Percentiles rank a stretch among this genome's conserved stretches.
Evolutionary conservation across 1,140 invertebrate species (phyloP).

Genomic region (Drosophila biarmipes): DNA sequence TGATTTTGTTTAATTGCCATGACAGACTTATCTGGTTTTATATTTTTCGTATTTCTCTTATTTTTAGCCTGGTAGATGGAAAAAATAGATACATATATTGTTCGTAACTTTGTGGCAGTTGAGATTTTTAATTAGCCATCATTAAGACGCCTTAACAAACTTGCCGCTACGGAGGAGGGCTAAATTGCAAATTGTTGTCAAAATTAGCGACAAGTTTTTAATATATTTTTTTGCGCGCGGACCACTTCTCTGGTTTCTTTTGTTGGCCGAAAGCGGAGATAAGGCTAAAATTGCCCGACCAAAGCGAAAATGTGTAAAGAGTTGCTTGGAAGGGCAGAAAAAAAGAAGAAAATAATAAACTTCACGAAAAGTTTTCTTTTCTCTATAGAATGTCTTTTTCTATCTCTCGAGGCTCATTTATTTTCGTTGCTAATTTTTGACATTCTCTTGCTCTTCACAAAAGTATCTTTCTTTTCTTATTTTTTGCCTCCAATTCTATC

Average conservation of each 20-base stretch:
- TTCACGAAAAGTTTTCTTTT: constrained; percentile 33
- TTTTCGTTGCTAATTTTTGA: constrained; percentile 81
- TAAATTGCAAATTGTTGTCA: constrained; percentile 72
- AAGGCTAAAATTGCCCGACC: constrained; percentile 56
- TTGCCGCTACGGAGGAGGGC: constrained; percentile 2
- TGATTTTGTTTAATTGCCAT: constrained; percentile 72
- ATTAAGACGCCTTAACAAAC: constrained; percentile 54
- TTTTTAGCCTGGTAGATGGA: constrained; percentile 47
- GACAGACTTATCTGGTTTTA: constrained; percentile 60
- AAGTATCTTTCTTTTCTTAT: constrained; percentile 13
- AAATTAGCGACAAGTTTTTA: constrained; percentile 73
- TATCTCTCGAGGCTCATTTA: constrained; percentile 60
- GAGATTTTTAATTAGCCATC: constrained; percentile 76
- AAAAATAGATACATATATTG: neutral
- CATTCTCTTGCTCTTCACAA: constrained; percentile 54
- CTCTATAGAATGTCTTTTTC: constrained; percentile 43
- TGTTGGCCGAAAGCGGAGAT: constrained; percentile 51
- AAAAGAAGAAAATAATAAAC: constrained; percentile 34
- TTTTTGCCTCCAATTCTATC: constrained; percentile 7
- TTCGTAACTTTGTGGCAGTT: constrained; percentile 63
- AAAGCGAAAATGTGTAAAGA: constrained; percentile 32
- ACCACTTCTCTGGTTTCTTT: constrained; percentile 35
- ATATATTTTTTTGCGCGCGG: constrained; percentile 33
- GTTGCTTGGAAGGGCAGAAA: constrained; percentile 30
- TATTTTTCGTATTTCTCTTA: constrained; percentile 24